A percentile compares a stretch with the other conserved stretches of the same genome.
phyloP scores from a whole-genome alignment of 2,113 vertebrate genomes.

The Calidris pygmaea region DNA sequence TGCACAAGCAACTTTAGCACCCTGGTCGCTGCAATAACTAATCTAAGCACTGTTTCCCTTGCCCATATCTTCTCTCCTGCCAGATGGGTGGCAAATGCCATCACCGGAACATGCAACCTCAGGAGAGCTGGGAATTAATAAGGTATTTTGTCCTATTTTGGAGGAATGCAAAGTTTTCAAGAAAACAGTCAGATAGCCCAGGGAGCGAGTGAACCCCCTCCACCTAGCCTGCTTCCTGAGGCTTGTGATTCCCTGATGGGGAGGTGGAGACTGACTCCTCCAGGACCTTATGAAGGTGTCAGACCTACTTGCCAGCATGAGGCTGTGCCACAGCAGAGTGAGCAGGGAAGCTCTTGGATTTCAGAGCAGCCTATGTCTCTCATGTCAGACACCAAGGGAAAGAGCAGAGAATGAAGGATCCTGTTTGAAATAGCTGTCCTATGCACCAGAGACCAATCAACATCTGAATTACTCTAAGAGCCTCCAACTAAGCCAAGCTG shows the following conservation, averaged over 20 bases:
- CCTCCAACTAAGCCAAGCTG: background rate
- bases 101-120: background rate
- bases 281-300: background rate
- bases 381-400: accelerated
- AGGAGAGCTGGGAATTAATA: background rate
- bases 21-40: background rate
- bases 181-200: background rate
- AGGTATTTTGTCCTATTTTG: background rate
- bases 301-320: background rate
- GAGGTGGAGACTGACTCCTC: background rate
- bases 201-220: background rate
- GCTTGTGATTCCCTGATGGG: background rate
- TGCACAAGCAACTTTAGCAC: conserved; percentile 24
- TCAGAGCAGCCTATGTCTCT: background rate
- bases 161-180: background rate
- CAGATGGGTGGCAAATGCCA: background rate
- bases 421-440: background rate
- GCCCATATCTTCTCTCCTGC: background rate
- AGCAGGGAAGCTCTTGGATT: background rate
- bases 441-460: background rate
- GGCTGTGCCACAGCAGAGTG: background rate
- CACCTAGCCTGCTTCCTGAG: background rate
- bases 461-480: background rate
- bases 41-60: background rate
- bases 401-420: background rate